Percentiles rank a stretch among this genome's conserved stretches.
Evolutionary conservation across 2,797 vertebrate species (phyloP).

Genomic region (Columba guinea): DNA sequence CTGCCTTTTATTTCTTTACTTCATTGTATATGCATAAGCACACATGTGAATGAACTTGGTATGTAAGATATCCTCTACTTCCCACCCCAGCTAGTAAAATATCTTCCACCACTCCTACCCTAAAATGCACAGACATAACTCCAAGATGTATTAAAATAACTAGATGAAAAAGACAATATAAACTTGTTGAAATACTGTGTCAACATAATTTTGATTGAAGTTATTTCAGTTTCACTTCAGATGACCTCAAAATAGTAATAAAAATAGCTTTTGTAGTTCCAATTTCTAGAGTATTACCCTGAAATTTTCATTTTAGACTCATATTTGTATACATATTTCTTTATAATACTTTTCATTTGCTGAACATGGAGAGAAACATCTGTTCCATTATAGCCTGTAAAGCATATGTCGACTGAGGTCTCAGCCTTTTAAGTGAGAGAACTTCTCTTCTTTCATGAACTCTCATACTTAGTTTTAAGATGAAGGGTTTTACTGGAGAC

Average conservation of each 20-base stretch:
- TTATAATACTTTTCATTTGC: not conserved
- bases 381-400: not conserved
- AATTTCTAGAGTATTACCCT: not conserved
- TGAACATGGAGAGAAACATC: not conserved
- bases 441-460: not conserved
- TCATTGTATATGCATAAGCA: not conserved
- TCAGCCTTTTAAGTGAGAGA: not conserved
- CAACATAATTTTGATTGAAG: not conserved
- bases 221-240: not conserved
- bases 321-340: not conserved
- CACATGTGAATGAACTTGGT: not conserved
- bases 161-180: not conserved
- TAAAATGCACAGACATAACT: not conserved
- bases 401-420: not conserved
- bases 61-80: not conserved
- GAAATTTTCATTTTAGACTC: not conserved
- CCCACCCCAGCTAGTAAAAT: not conserved
- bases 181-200: not conserved
- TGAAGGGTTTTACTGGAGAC: not conserved
- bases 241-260: not conserved
- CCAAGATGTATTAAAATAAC: not conserved
- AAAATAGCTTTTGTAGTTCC: not conserved
- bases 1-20: not conserved
- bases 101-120: not conserved
- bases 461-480: not conserved